These are phyloP conservation scores for Philhelius pedissequus DNA, from an alignment of 2,888 invertebrate genomes.

Conservation along the genomic window DNA sequence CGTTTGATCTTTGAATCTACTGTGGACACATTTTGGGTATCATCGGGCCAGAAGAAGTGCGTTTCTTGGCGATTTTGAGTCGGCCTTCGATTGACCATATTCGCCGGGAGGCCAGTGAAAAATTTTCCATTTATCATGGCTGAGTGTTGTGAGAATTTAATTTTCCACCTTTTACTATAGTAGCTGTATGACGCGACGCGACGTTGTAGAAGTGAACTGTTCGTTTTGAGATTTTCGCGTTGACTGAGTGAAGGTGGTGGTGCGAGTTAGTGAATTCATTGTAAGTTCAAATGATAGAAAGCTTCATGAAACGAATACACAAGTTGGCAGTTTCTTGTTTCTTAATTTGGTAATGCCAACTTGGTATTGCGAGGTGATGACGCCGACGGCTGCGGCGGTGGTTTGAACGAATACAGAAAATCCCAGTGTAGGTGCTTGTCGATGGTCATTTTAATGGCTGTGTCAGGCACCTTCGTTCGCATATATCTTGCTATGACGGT, in stretches of 20 bases:
- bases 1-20: constrained; percentile 73
- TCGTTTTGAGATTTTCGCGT: constrained; percentile 55
- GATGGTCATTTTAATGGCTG: constrained; percentile 46
- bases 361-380: no score
- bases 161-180: neutral
- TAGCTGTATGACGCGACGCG: no score
- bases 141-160: neutral
- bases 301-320: neutral
- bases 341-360: constrained; percentile 54
- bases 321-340: constrained; percentile 41
- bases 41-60: constrained; percentile 79
- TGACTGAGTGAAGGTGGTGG: constrained; percentile 54
- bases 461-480: neutral
- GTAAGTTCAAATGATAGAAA: neutral
- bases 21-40: constrained; percentile 73
- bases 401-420: constrained; percentile 29
- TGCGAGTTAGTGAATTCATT: constrained; percentile 38
- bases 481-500: neutral
- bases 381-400: no score
- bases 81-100: constrained; percentile 75
- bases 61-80: constrained; percentile 76
- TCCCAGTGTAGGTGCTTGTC: constrained; percentile 56
- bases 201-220: constrained; percentile 49
- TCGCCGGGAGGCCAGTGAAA: constrained; percentile 77
- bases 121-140: constrained; percentile 78